phyloP scores from a whole-genome alignment of 2,797 vertebrate species.

The Gambelia wislizenii region DNA sequence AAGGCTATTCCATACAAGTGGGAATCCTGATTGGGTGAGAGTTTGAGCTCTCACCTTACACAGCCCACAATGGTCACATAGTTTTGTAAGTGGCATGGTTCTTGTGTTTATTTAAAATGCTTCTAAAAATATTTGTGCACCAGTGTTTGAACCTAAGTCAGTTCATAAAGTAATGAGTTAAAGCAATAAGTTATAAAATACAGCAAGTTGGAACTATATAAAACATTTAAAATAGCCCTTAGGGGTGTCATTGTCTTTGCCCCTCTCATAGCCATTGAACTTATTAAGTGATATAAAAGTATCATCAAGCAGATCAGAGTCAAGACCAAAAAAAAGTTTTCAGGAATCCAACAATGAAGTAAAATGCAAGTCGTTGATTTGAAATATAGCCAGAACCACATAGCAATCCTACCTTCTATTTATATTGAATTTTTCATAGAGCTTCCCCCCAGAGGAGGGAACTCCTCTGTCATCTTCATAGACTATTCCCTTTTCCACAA shows the following conservation, averaged over 20 bases:
- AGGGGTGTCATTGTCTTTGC: too few relatives aligned
- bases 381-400: background rate
- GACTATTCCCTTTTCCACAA: background rate
- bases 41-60: too few relatives aligned
- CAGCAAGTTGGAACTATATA: background rate
- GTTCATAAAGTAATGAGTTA: background rate
- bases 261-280: background rate
- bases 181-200: background rate
- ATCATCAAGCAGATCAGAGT: background rate
- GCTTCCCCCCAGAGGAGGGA: background rate
- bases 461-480: background rate
- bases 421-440: background rate
- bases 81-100: background rate
- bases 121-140: background rate
- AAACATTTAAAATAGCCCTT: background rate
- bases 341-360: background rate
- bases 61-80: background rate
- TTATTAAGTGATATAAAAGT: background rate
- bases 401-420: background rate
- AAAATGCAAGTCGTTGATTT: background rate
- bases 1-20: too few relatives aligned
- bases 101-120: background rate
- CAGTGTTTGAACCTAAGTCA: background rate
- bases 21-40: too few relatives aligned
- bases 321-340: background rate